phyloP scores from a whole-genome alignment of 2,797 vertebrate genomes.

The Peromyscus attwateri region DNA sequence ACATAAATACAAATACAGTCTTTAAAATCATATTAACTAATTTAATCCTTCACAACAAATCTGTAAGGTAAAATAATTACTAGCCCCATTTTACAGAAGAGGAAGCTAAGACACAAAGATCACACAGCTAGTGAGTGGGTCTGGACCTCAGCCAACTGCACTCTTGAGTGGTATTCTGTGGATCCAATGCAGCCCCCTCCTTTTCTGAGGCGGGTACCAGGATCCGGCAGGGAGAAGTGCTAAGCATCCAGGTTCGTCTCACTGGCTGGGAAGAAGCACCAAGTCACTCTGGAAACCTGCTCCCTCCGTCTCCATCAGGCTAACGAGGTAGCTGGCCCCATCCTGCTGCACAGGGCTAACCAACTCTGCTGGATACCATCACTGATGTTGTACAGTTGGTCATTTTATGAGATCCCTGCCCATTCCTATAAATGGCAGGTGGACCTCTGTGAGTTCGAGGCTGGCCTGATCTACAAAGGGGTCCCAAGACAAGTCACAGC shows the following conservation, averaged over 20 bases:
- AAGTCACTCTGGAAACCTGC: not conserved
- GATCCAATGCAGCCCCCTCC: not conserved
- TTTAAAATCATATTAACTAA: not conserved
- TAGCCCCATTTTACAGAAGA: not conserved
- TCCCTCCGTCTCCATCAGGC: not conserved
- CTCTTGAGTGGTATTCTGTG: not conserved
- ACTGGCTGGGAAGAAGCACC: not conserved
- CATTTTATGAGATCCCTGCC: not conserved
- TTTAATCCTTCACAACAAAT: not conserved
- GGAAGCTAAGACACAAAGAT: not conserved
- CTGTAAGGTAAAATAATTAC: not conserved
- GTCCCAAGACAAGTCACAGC: not conserved
- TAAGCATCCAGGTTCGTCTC: not conserved
- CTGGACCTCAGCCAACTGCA: not conserved
- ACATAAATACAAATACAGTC: not conserved
- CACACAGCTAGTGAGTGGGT: too few relatives aligned
- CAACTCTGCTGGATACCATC: not conserved
- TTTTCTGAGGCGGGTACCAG: not conserved
- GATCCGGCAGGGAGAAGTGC: not conserved
- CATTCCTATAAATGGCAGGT: too few relatives aligned
- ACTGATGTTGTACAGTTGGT: not conserved
- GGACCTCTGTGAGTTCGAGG: too few relatives aligned
- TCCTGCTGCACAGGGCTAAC: not conserved
- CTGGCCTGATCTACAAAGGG: too few relatives aligned
- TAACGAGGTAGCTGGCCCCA: not conserved